phyloP scores from a whole-genome alignment of 2,888 invertebrate genomes.

The Melanostoma mellinum region DNA sequence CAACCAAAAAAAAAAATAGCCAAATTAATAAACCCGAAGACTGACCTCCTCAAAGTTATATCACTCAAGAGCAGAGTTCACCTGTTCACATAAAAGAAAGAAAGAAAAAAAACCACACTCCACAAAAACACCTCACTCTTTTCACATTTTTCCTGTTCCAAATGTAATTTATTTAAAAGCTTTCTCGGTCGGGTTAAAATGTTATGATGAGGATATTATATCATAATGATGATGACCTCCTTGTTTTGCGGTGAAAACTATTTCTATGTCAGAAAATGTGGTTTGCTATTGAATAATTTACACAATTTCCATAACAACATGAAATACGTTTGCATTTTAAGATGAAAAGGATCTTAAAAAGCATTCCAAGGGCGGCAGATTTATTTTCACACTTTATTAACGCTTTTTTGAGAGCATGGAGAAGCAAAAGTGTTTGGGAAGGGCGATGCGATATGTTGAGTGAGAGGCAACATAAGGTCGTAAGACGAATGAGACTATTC shows the following conservation, averaged over 20 bases:
- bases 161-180: conserved; percentile 67
- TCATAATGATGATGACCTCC: conserved; percentile 49
- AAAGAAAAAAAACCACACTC: conserved; percentile 6
- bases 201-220: conserved; percentile 34
- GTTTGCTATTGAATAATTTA: conserved; percentile 38
- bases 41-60: conserved; percentile 9
- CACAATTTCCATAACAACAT: conserved; percentile 29
- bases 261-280: conserved; percentile 30
- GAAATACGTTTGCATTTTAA: conserved; percentile 3
- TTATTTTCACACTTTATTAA: too few relatives aligned
- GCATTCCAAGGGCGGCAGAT: too few relatives aligned
- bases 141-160: conserved; percentile 3
- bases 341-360: background rate
- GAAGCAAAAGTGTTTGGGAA: too few relatives aligned
- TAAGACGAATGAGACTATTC: too few relatives aligned
- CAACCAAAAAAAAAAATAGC: too few relatives aligned
- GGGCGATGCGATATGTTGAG: too few relatives aligned
- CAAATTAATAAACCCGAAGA: too few relatives aligned
- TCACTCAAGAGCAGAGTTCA: background rate
- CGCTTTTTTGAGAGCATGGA: too few relatives aligned
- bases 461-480: too few relatives aligned
- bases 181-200: conserved; percentile 31
- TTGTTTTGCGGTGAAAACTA: conserved; percentile 51
- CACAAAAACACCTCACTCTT: conserved; percentile 8
- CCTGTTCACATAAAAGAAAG: background rate